Evolutionary conservation across 2,888 invertebrate genomes (phyloP).

Genomic region (Cheilosia impressa): DNA sequence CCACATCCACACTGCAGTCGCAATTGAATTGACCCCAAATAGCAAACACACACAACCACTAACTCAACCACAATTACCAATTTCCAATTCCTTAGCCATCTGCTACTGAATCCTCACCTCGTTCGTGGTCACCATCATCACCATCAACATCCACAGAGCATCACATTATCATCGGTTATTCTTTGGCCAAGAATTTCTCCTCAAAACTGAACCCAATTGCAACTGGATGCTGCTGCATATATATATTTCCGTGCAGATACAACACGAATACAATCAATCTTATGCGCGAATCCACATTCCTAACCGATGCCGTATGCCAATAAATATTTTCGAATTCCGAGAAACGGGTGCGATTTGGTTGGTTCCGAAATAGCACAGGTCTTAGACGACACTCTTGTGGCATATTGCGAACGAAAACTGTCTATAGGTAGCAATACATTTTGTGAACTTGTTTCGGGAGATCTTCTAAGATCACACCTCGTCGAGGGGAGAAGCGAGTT

Average conservation of each 20-base stretch:
- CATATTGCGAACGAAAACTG: neutral
- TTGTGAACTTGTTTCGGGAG: constrained; percentile 22
- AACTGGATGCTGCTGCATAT: constrained; percentile 51
- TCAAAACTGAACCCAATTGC: constrained; percentile 57
- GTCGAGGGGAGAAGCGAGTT: neutral
- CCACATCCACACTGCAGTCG: neutral
- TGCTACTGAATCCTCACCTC: constrained; percentile 53
- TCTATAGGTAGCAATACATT: neutral
- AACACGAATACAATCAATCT: constrained; percentile 63
- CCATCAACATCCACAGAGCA: constrained; percentile 11
- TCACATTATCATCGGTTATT: constrained; percentile 70
- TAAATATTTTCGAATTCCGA: constrained; percentile 23
- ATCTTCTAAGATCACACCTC: constrained; percentile 18
- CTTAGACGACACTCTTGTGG: constrained; percentile 31
- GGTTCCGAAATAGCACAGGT: neutral
- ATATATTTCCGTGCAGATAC: constrained; percentile 47
- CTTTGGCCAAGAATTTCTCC: constrained; percentile 62
- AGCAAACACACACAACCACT: constrained; percentile 45
- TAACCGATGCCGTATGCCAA: constrained; percentile 51
- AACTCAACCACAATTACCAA: constrained; percentile 55
- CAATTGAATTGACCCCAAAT: constrained; percentile 53
- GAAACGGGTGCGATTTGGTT: constrained; percentile 1
- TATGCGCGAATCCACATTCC: constrained; percentile 58
- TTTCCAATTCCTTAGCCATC: constrained; percentile 46
- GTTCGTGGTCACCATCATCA: constrained; percentile 31